phyloP scores from a whole-genome alignment of 2,797 vertebrate species.

The Chlorospingus semifuscus region DNA sequence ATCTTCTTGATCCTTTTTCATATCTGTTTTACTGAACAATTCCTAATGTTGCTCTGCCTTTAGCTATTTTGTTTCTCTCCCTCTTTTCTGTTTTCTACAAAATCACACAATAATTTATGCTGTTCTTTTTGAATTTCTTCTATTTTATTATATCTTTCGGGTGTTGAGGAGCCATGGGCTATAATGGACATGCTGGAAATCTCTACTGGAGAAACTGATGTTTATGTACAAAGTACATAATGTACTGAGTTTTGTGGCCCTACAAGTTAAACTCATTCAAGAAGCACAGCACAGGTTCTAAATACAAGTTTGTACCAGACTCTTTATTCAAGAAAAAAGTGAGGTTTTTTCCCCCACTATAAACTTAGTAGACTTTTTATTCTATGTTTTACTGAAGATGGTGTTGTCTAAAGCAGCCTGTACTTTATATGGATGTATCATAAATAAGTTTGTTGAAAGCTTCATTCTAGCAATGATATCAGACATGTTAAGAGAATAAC shows the following conservation, averaged over 20 bases:
- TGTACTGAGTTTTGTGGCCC: neutral
- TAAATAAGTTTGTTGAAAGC: neutral
- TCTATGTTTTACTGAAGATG: neutral
- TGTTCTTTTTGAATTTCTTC: neutral
- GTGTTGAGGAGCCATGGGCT: neutral
- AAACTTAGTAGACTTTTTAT: neutral
- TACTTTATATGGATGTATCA: neutral
- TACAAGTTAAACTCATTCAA: neutral
- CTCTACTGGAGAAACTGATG: neutral
- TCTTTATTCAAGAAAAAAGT: neutral
- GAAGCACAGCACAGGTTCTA: neutral
- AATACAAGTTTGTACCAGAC: neutral
- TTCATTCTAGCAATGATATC: neutral
- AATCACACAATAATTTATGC: neutral
- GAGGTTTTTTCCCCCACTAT: rapidly evolving
- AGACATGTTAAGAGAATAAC: neutral
- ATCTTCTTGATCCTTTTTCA: neutral
- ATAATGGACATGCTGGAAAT: neutral
- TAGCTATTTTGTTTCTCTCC: neutral
- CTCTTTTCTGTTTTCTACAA: neutral
- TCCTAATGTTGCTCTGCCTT: neutral
- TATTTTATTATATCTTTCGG: neutral
- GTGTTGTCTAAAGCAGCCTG: neutral
- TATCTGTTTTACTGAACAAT: neutral
- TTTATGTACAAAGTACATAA: neutral